phyloP scores from a whole-genome alignment of 1,140 invertebrate genomes.

The Oscheius sp. region DNA sequence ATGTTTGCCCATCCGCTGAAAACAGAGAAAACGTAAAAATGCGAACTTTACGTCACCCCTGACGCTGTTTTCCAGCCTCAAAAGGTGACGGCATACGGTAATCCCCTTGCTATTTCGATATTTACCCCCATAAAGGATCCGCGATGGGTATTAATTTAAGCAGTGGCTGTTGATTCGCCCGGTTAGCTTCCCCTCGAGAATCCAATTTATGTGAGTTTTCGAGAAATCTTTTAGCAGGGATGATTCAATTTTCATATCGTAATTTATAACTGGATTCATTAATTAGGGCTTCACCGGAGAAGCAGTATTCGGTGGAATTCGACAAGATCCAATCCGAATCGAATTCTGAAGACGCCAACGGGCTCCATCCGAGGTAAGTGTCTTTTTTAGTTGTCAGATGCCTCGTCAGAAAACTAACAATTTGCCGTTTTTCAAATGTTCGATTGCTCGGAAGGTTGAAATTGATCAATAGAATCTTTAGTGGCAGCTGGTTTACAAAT shows the following conservation, averaged over 20 bases:
- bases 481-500: no score
- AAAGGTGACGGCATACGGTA: no score
- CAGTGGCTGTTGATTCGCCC: not conserved
- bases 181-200: not conserved
- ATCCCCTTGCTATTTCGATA: not conserved
- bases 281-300: slow-evolving; percentile 1
- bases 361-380: not conserved
- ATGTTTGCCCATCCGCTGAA: not conserved
- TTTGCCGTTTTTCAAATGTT: no score
- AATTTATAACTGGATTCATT: no score
- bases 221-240: not conserved
- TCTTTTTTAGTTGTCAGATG: no score
- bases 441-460: no score
- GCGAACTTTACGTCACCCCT: no score
- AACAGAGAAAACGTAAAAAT: not conserved
- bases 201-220: no score
- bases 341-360: not conserved
- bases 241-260: not conserved
- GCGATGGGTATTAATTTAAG: not conserved
- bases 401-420: no score
- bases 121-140: not conserved
- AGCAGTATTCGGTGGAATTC: not conserved
- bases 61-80: no score
- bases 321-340: not conserved
- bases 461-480: no score